Conservation (phyloP, 2,797 vertebrate genomes). For the Huso huso region DNA sequence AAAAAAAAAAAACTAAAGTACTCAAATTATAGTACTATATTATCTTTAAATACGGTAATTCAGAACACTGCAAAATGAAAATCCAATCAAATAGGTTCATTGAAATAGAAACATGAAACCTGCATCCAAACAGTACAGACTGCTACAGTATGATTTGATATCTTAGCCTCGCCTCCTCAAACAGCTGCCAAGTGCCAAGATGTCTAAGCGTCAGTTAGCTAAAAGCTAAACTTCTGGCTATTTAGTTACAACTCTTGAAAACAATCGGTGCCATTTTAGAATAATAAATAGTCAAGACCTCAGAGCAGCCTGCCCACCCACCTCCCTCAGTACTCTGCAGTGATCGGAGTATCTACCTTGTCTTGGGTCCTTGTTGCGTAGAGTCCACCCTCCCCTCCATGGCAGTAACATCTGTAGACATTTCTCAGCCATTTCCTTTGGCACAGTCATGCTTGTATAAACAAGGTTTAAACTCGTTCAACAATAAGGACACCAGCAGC, state of each 20-base stretch:
- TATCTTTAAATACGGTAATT: too few species aligned
- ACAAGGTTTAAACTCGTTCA: slow-evolving; percentile 18
- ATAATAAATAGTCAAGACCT: background rate
- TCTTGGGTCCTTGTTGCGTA: slow-evolving; percentile 24
- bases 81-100: too few species aligned
- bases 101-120: too few species aligned
- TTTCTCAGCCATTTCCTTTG: slow-evolving; percentile 36
- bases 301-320: background rate
- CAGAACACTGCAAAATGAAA: too few species aligned
- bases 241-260: background rate
- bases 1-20: too few species aligned
- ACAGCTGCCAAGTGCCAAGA: background rate
- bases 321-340: slow-evolving; percentile 1
- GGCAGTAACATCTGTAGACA: slow-evolving; percentile 36
- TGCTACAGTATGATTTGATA: too few species aligned
- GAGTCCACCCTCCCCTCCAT: slow-evolving; percentile 34
- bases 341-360: slow-evolving; percentile 24
- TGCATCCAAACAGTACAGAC: too few species aligned
- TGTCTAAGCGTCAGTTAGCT: background rate
- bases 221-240: background rate
- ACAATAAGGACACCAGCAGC: background rate
- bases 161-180: background rate
- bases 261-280: background rate
- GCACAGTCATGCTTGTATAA: slow-evolving; percentile 36
- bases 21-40: too few species aligned